Percentiles rank a stretch among this genome's conserved stretches.
Conservation (phyloP, 2,113 vertebrate species). For the Solenodon paradoxus region DNA sequence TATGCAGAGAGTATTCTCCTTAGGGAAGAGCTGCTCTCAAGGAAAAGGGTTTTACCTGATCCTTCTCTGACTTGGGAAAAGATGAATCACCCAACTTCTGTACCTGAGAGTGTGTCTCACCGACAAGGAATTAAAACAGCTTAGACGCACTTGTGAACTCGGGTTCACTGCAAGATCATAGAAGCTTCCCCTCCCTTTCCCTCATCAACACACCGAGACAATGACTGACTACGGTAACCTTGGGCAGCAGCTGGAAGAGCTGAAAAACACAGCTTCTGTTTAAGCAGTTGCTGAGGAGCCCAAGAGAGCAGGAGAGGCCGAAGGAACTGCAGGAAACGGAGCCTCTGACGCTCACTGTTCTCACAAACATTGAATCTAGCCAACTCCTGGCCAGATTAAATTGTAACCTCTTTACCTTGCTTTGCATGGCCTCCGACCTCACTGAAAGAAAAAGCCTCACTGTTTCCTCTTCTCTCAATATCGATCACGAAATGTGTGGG, state of each 20-base stretch:
- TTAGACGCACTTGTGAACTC: not conserved
- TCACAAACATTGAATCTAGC: not conserved
- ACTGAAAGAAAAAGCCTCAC: not conserved
- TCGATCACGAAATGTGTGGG: not conserved
- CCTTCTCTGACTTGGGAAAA: not conserved
- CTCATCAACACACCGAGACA: not conserved
- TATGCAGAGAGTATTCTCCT: not conserved
- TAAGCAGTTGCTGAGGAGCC: not conserved
- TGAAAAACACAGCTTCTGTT: not conserved
- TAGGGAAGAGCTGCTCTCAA: not conserved
- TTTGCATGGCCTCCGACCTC: no score
- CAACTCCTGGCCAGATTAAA: not conserved
- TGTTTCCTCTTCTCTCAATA: not conserved
- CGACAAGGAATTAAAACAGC: not conserved
- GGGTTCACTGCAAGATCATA: not conserved
- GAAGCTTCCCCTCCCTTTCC: not conserved
- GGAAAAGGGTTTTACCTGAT: not conserved
- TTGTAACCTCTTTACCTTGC: not conserved
- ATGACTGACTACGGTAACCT: not conserved
- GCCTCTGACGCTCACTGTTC: not conserved
- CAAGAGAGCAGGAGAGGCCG: not conserved
- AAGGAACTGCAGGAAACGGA: not conserved
- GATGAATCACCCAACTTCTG: not conserved
- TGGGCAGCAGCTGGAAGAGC: not conserved
- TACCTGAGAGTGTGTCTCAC: not conserved